Evolutionary conservation across 2,113 vertebrate genomes (phyloP), one percentile per base, ranked within the genome.

Genomic region (Casuarius casuarius): DNA sequence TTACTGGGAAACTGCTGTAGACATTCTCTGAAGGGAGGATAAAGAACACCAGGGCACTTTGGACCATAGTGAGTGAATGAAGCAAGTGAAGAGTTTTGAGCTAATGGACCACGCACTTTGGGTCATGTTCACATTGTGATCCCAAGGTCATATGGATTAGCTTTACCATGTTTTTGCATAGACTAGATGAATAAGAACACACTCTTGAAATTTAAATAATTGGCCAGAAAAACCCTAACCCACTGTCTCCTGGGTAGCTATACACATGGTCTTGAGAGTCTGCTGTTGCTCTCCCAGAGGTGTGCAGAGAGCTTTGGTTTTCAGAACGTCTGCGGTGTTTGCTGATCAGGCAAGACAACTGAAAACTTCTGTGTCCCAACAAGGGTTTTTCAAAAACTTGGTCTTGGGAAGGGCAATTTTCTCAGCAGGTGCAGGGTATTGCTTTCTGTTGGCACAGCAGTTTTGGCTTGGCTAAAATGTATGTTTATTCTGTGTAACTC

Each of bases 391-490:
- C 38, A 96, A 78, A 95, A 56, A 56, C 46, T 62, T 67, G 14
- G 16, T 63, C n/a, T 35, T 33, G 49, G 68, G 49, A 89, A 94
- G 38, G 51, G 54, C 71, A 46, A 65, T 74, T 93, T 94, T 95
- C 79, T 77, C 72, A 96, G 91, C 94, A 95, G 93, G 95, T 97
- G 89, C 15, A 6, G 40, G 33, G 26, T 91, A 71, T 84, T 93
- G 56, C 72, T 61, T 93, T 95, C 80, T 78, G 20, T 28, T 61
- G 91, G 44, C 51, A 72, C 81, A 70, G 75, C 76, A 87, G 19
- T 91, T 95, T 84, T 67, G 19, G n/a, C 65, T 78, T 78, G 38
- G 35, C 42, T 79, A 82, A 40, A 42, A 49, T 73, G 10, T 61
- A 0, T 75, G 31, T 85, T 83, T 87, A 84, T 58, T 63, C 85